Evolutionary conservation across 2,888 invertebrate species (phyloP).

Genomic region (Exocentrus adspersus): DNA sequence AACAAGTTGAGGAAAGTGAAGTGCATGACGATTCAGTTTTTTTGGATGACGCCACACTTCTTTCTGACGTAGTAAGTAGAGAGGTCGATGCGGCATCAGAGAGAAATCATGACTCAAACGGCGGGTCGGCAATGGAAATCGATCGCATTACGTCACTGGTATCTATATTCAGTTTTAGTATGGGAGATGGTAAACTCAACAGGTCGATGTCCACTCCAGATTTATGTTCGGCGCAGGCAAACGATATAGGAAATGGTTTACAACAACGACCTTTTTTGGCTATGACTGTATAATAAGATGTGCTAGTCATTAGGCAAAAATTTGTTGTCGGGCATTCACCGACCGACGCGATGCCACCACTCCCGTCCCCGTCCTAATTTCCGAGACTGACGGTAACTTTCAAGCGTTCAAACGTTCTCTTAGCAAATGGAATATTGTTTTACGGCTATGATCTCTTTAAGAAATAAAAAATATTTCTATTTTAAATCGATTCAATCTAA

Average conservation of each 20-base stretch:
- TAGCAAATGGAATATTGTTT: too few relatives aligned
- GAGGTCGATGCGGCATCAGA: conserved; percentile 45
- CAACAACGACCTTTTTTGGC: conserved; percentile 67
- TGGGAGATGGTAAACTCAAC: conserved; percentile 58
- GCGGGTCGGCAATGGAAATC: conserved; percentile 66
- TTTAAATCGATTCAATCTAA: too few relatives aligned
- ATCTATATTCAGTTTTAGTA: conserved; percentile 69
- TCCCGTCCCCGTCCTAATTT: conserved; percentile 28
- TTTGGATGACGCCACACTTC: conserved; percentile 61
- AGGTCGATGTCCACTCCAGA: conserved; percentile 67
- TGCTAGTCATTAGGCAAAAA: background rate
- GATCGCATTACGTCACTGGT: conserved; percentile 70
- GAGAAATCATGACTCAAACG: conserved; percentile 30
- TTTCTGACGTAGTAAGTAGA: conserved; percentile 60
- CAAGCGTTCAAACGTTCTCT: too few relatives aligned
- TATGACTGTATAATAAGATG: conserved; percentile 65
- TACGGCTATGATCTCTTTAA: too few relatives aligned
- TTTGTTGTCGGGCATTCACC: too few relatives aligned
- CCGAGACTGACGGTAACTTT: conserved; percentile 23
- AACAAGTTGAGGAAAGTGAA: conserved; percentile 52
- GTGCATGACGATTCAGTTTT: conserved; percentile 63
- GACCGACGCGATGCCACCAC: conserved; percentile 30
- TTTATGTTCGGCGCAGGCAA: conserved; percentile 67
- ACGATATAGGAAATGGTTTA: conserved; percentile 61
- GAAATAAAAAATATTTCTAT: too few relatives aligned